Evolutionary conservation across 1,140 invertebrate species (phyloP), one percentile per base, ranked within the genome.

Genomic region (Halesus radiatus): DNA sequence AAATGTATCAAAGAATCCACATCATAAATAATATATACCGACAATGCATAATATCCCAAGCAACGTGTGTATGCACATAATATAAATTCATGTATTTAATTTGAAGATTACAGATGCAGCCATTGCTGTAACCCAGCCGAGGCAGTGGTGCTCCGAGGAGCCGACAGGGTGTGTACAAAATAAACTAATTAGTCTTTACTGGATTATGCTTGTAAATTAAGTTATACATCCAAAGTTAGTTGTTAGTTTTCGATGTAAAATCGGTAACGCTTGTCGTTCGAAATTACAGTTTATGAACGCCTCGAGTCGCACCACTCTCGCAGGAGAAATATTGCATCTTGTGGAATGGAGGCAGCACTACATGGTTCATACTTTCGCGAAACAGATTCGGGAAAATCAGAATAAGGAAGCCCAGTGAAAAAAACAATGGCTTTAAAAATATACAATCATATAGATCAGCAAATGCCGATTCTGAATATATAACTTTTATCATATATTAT

Each of bases 191-290:
- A 78, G 66, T 68, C 76, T 68, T 74, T 73, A 78, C 75, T 72
- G 62, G 64, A 81, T 81, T 81, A 81, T 73, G 80, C 70, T 78
- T 78, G 75, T 73, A 81, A 81, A 81, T 81, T 78, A 78, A 81
- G 75, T 73, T 76, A 81, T 74, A 81, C 78, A 81, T 81, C 66
- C 80, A 58, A 81, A 81, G 64, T 81, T 74, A 32, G 50, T 74
- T 62, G 66, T 77, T 73, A 64, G 64, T 74, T 74, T 75, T 53
- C 75, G 53, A 37, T 62, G 68, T 78, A 81, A 81, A 81, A 81
- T 78, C 52, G 80, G 76, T 53, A 68, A 76, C 26, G 60, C 73
- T 80, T 66, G 68, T 56, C 45, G 37, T 37, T 81, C 29, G 60
- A 58, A 70, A 76, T 73, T 68, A 23, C 75, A 78, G 45, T 81